Evolutionary conservation across 2,888 invertebrate genomes (phyloP).

Genomic region (Nomada flava): DNA sequence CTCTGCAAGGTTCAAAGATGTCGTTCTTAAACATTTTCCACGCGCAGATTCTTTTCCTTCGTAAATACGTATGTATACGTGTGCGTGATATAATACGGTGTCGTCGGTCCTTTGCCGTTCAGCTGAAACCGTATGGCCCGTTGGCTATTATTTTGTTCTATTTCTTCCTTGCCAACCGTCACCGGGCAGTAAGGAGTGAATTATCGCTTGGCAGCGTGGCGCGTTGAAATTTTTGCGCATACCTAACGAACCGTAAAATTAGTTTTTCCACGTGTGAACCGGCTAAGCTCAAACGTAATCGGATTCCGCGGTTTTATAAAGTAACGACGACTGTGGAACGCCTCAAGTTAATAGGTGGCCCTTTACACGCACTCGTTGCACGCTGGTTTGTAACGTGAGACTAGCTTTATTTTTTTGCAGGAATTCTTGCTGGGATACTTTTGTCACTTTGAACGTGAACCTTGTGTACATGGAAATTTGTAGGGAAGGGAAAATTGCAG

Average conservation of each 20-base stretch:
- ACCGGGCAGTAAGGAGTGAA: constrained; percentile 47
- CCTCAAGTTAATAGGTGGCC: background rate
- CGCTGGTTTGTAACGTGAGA: background rate
- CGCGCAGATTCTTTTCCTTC: constrained; percentile 19
- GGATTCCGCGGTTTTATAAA: constrained; percentile 24
- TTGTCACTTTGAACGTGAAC: no score
- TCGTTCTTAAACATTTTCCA: background rate
- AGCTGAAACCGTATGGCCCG: constrained; percentile 33
- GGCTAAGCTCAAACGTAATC: constrained; percentile 36
- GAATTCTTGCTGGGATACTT: no score
- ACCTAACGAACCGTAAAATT: constrained; percentile 61
- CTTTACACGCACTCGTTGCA: background rate
- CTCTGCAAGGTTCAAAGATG: constrained; percentile 11
- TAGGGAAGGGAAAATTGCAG: no score
- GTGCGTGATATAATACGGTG: background rate
- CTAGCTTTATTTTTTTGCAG: no score
- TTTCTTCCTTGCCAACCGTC: constrained; percentile 12
- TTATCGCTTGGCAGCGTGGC: constrained; percentile 51
- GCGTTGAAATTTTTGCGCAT: constrained; percentile 47
- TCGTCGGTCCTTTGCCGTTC: constrained; percentile 11
- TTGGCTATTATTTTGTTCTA: constrained; percentile 42
- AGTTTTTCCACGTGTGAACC: constrained; percentile 42
- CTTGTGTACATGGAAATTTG: no score
- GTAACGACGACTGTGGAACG: constrained; percentile 4
- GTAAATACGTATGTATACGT: background rate